A percentile compares a stretch with the other conserved stretches of the same genome.
Conservation (phyloP, 2,888 invertebrate species). For the Sphecodes monilicornis region DNA sequence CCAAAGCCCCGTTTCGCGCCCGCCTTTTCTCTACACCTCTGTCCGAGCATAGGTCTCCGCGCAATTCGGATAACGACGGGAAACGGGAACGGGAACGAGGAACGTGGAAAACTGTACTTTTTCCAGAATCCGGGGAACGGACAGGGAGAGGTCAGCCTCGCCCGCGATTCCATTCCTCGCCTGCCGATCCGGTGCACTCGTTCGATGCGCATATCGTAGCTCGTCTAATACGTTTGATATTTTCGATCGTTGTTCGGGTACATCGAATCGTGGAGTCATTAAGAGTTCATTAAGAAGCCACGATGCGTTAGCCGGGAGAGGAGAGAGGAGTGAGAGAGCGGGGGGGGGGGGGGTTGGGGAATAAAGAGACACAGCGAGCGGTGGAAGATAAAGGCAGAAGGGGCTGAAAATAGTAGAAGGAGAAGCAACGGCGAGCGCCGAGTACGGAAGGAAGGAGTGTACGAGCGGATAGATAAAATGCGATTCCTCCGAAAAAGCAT, state of each 20-base stretch:
- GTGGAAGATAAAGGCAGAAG: neutral
- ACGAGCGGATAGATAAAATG: neutral
- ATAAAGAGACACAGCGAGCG: neutral
- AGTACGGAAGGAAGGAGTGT: neutral
- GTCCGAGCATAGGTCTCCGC: slow-evolving; percentile 51
- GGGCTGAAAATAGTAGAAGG: neutral
- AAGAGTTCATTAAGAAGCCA: neutral
- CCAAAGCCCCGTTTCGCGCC: slow-evolving; percentile 70
- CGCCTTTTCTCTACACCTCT: slow-evolving; percentile 56
- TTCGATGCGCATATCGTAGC: neutral
- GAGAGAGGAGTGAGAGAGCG: neutral
- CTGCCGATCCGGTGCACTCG: neutral
- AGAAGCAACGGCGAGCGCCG: neutral
- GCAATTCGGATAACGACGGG: slow-evolving; percentile 55
- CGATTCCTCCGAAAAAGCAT: neutral
- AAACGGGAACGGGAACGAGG: neutral
- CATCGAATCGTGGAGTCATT: neutral
- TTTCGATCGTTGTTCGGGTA: too few relatives aligned
- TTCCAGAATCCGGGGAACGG: slow-evolving; percentile 49
- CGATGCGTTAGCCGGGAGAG: neutral
- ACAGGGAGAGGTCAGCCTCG: slow-evolving; percentile 3
- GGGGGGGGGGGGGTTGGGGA: too few relatives aligned
- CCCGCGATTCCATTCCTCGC: neutral
- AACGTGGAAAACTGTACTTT: neutral
- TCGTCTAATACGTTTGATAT: neutral